Percentiles rank a stretch among this genome's conserved stretches.
These are phyloP conservation scores for Drosophila saltans DNA, from an alignment of 1,140 invertebrate species.

Conservation along the genomic window DNA sequence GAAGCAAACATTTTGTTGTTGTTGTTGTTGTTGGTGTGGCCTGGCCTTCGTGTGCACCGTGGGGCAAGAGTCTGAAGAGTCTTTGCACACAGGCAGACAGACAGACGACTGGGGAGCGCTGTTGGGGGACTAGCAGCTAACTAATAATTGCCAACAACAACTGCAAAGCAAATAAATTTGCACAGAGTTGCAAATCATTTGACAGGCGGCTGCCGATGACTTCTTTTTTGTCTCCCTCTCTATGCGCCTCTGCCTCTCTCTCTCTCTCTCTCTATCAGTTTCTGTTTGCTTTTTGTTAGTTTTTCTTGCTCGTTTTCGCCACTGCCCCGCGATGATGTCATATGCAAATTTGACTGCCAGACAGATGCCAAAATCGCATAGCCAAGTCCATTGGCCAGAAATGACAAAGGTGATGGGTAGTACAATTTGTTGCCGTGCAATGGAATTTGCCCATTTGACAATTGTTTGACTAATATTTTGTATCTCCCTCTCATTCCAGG, in stretches of 20 bases:
- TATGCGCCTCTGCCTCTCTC: conserved; percentile 48
- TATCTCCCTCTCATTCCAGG: conserved; percentile 11
- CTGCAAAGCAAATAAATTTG: conserved; percentile 67
- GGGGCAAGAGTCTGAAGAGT: conserved; percentile 46
- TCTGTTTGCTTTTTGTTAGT: conserved; percentile 31
- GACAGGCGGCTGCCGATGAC: conserved; percentile 51
- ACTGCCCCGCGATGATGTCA: conserved; percentile 58
- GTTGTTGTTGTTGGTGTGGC: conserved; percentile 35
- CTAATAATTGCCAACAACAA: conserved; percentile 63
- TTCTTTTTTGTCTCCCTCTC: conserved; percentile 34
- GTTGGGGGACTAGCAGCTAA: conserved; percentile 42
- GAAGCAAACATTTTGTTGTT: conserved; percentile 8
- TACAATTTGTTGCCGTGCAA: conserved; percentile 38
- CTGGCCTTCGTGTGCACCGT: conserved; percentile 60
- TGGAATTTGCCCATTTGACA: conserved; percentile 40
- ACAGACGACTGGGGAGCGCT: conserved; percentile 2
- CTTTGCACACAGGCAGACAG: conserved; percentile 28
- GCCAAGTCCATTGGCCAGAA: conserved; percentile 40
- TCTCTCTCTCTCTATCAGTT: conserved; percentile 62
- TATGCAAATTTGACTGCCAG: conserved; percentile 59
- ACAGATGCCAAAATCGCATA: conserved; percentile 48
- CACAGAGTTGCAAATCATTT: conserved; percentile 80
- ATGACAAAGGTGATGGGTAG: conserved; percentile 60
- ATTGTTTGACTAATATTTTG: conserved; percentile 49
- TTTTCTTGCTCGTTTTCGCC: conserved; percentile 17